phyloP scores from a whole-genome alignment of 2,888 invertebrate genomes.

The Liopterus haemorrhoidalis region DNA sequence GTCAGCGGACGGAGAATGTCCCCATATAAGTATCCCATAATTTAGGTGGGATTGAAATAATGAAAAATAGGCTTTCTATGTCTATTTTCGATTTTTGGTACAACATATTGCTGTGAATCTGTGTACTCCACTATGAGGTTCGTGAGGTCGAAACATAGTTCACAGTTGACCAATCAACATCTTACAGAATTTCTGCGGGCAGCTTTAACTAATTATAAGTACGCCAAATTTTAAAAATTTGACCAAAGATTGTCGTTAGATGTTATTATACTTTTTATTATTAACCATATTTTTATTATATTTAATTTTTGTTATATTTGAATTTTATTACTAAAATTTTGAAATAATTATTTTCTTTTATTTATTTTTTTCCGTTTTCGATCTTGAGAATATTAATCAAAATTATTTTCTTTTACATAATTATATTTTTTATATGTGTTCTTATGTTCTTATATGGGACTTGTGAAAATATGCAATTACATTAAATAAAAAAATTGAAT shows the following conservation, averaged over 20 bases:
- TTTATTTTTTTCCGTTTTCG: too few relatives aligned
- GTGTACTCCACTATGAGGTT: neutral
- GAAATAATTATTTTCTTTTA: neutral
- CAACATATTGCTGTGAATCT: constrained; percentile 11
- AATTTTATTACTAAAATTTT: constrained; percentile 8
- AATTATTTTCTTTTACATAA: too few relatives aligned
- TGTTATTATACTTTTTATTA: constrained; percentile 2
- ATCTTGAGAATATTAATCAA: too few relatives aligned
- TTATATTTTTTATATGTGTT: too few relatives aligned
- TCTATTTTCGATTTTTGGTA: neutral
- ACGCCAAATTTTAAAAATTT: constrained; percentile 8
- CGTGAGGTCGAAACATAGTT: constrained; percentile 5
- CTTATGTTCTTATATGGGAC: too few relatives aligned
- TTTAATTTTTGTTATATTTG: constrained; percentile 6
- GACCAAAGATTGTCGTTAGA: constrained; percentile 4
- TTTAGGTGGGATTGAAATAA: too few relatives aligned
- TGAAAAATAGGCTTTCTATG: too few relatives aligned
- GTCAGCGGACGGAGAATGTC: too few relatives aligned
- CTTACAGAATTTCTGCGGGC: constrained; percentile 1
- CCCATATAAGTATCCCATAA: too few relatives aligned
- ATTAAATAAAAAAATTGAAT: too few relatives aligned
- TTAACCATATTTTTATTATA: constrained; percentile 4
- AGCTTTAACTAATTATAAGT: neutral
- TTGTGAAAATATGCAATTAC: too few relatives aligned
- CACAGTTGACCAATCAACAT: constrained; percentile 10